Percentiles rank a stretch among this genome's conserved stretches.
Conservation (phyloP, 2,888 invertebrate species). For the Drymonia ruficornis region DNA sequence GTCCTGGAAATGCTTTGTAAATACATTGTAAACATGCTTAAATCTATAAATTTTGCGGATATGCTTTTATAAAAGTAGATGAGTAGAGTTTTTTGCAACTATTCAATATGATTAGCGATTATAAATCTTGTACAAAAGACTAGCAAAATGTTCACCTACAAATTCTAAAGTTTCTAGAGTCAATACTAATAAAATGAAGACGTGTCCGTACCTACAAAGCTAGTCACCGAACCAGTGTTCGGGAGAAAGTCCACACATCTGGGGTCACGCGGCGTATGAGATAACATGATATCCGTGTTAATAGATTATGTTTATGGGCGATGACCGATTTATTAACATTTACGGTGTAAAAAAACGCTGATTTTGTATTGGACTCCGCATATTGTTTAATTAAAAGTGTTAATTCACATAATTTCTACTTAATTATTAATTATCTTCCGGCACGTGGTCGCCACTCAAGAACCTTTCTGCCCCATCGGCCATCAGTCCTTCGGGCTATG, state of each 20-base stretch:
- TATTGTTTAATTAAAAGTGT: background rate
- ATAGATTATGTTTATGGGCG: slow-evolving; percentile 68
- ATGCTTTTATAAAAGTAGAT: too few species aligned
- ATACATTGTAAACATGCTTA: too few species aligned
- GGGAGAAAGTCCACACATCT: slow-evolving; percentile 58
- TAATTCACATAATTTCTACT: too few species aligned
- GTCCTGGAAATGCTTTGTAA: too few species aligned
- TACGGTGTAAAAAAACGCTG: slow-evolving; percentile 37
- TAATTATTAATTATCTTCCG: too few species aligned
- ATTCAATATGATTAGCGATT: too few species aligned
- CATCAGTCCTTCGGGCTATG: too few species aligned
- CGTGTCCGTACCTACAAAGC: slow-evolving; percentile 20
- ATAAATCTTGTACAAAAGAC: too few species aligned
- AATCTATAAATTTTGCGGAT: too few species aligned
- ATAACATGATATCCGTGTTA: slow-evolving; percentile 61
- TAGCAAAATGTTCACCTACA: background rate
- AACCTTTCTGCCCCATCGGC: too few species aligned
- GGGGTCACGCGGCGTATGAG: slow-evolving; percentile 53
- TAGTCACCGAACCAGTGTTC: slow-evolving; percentile 44
- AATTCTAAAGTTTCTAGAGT: background rate
- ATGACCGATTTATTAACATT: slow-evolving; percentile 41
- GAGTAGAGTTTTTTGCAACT: too few species aligned
- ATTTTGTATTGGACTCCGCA: slow-evolving; percentile 9
- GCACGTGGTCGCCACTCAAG: too few species aligned
- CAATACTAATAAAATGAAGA: slow-evolving; percentile 23